These are phyloP conservation scores for Bos taurus DNA, from an alignment of 2,113 vertebrate genomes.

Conservation along the genomic window ARS-UCD2.0 NC_037356.1:34154501-34155000, in stretches of 20 bases:
- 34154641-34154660: neutral
- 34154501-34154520: neutral
- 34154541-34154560: neutral
- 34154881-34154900: neutral
- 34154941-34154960: neutral
- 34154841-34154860: neutral
- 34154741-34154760: neutral
- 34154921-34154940: conserved; percentile 19
- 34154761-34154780: conserved; percentile 1
- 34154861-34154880: neutral
- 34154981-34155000: neutral
- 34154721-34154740: neutral
- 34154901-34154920: neutral
- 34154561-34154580: neutral
- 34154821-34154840: neutral
- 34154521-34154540: no score
- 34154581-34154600: neutral
- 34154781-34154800: neutral
- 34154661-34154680: neutral
- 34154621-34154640: neutral
- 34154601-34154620: neutral
- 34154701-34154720: neutral
- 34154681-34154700: neutral
- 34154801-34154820: neutral
- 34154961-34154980: neutral